Conservation (phyloP, 2,888 invertebrate genomes). For the Aphodius sticticus region DNA sequence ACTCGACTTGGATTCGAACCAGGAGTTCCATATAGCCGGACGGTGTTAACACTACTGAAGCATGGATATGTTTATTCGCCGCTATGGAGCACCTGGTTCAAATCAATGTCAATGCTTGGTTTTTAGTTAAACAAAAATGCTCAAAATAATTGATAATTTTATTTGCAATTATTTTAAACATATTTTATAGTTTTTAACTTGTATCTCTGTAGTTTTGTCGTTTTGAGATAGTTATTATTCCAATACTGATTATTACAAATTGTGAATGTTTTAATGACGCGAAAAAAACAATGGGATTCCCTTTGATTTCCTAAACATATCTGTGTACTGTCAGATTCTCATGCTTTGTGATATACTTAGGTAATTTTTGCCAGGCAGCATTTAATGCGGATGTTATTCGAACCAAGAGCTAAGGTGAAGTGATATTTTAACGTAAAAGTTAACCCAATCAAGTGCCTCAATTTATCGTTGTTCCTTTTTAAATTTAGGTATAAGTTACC, state of each 20-base stretch:
- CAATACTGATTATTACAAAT: too few relatives aligned
- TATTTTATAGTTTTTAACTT: too few relatives aligned
- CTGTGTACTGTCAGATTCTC: constrained; percentile 32
- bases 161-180: constrained; percentile 7
- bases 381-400: constrained; percentile 29
- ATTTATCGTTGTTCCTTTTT: constrained; percentile 50
- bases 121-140: too few relatives aligned
- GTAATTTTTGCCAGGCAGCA: constrained; percentile 36
- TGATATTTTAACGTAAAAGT: constrained; percentile 50
- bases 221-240: too few relatives aligned
- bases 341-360: constrained; percentile 38
- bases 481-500: constrained; percentile 46
- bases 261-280: not conserved
- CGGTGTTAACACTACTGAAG: not conserved
- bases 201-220: too few relatives aligned
- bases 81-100: too few relatives aligned
- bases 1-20: not conserved
- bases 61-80: too few relatives aligned
- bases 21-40: not conserved
- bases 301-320: not conserved
- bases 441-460: constrained; percentile 51
- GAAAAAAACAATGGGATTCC: not conserved
- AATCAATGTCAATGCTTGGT: too few relatives aligned
- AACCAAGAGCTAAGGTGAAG: constrained; percentile 30
- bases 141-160: too few relatives aligned